Evolutionary conservation across 1,140 invertebrate species (phyloP).

Genomic region (Acromyrmex charruanus): DNA sequence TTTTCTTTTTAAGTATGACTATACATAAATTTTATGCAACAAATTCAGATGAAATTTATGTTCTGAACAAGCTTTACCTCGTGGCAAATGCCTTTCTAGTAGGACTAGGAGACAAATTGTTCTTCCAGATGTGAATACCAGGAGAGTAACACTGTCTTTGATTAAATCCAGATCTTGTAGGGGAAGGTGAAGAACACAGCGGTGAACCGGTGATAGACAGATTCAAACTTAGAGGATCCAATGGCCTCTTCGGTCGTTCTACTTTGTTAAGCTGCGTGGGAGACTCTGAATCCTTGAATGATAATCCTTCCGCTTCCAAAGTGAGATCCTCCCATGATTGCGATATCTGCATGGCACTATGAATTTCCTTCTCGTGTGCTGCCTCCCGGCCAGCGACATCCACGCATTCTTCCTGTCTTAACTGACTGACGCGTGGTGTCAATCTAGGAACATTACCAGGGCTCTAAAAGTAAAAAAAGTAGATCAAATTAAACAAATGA

Average conservation of each 20-base stretch:
- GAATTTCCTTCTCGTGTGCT: slow-evolving; percentile 95
- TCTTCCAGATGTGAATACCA: slow-evolving; percentile 88
- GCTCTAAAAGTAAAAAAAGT: slow-evolving; percentile 78
- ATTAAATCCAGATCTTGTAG: slow-evolving; percentile 87
- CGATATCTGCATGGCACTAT: slow-evolving; percentile 95
- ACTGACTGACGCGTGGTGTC: slow-evolving; percentile 93
- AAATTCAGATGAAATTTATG: background rate
- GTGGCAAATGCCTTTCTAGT: slow-evolving; percentile 93
- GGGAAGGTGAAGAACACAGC: slow-evolving; percentile 89
- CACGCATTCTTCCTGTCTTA: slow-evolving; percentile 95
- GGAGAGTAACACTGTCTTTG: slow-evolving; percentile 90
- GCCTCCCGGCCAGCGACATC: slow-evolving; percentile 94
- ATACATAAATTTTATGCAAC: background rate
- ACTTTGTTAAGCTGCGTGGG: slow-evolving; percentile 81
- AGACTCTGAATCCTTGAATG: slow-evolving; percentile 85
- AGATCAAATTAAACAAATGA: too few species aligned
- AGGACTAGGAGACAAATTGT: slow-evolving; percentile 92
- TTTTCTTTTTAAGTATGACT: background rate
- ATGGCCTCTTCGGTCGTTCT: slow-evolving; percentile 82
- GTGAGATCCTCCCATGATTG: slow-evolving; percentile 96
- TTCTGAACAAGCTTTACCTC: slow-evolving; percentile 80
- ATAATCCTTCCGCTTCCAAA: slow-evolving; percentile 89
- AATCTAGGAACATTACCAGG: slow-evolving; percentile 89
- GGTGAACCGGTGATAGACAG: slow-evolving; percentile 83
- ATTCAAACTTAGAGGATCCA: slow-evolving; percentile 84